Evolutionary conservation across 2,797 vertebrate species (phyloP).

Genomic region (Sebastiscus tertius): DNA sequence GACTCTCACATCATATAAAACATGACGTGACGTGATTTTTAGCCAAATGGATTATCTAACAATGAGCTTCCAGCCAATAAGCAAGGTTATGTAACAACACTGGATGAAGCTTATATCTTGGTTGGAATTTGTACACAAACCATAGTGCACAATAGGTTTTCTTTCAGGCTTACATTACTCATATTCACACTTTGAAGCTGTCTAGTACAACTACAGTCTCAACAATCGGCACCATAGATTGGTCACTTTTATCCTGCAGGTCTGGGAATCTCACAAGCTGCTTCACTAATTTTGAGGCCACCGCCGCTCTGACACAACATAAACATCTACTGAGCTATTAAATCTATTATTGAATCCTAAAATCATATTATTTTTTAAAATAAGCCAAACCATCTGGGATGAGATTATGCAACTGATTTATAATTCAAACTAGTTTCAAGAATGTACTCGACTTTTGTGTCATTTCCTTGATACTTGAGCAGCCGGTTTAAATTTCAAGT

Average conservation of each 20-base stretch:
- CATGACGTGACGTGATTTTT: not conserved
- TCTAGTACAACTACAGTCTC: not conserved
- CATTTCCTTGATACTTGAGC: not conserved
- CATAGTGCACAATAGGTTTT: not conserved
- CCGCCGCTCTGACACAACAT: not conserved
- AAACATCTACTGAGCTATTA: not conserved
- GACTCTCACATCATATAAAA: conserved; percentile 36
- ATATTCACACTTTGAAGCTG: conserved; percentile 1
- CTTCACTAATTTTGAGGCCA: not conserved
- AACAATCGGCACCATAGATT: not conserved
- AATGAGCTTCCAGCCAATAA: conserved; percentile 4
- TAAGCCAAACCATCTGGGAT: not conserved
- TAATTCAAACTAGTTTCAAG: not conserved
- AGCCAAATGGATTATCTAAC: conserved; percentile 21
- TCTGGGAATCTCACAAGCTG: not conserved
- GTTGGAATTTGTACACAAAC: not conserved
- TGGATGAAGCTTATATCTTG: not conserved
- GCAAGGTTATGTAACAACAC: conserved; percentile 10
- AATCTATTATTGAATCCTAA: not conserved
- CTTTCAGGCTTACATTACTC: not conserved
- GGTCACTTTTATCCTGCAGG: not conserved
- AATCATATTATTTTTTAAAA: not conserved
- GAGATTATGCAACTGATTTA: not conserved
- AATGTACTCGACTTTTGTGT: not conserved
- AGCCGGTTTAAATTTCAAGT: not conserved